A percentile compares a stretch with the other conserved stretches of the same genome.
Conservation (phyloP, 1,140 invertebrate genomes). For the Globodera ellingtonae region DNA sequence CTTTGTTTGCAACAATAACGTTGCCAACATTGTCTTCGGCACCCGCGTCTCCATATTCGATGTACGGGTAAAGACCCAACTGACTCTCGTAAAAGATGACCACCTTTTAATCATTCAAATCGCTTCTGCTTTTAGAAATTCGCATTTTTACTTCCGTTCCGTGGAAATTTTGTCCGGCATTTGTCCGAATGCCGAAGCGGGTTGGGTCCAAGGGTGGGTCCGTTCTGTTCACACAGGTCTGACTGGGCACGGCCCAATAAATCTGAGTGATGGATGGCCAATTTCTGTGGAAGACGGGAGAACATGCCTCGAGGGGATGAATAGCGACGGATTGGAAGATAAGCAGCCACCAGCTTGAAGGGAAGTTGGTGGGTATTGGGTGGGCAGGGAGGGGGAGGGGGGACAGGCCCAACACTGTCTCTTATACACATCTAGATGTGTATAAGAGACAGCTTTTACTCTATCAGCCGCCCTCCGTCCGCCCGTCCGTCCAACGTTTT, state of each 20-base stretch:
- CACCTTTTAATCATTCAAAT: background rate
- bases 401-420: background rate
- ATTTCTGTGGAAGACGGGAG: background rate
- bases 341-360: background rate
- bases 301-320: conserved; percentile 9
- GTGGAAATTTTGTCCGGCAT: conserved; percentile 41
- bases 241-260: conserved; percentile 40
- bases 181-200: conserved; percentile 38
- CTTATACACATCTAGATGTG: too few relatives aligned
- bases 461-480: too few relatives aligned
- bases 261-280: conserved; percentile 26
- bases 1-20: conserved; percentile 13
- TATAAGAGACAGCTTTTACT: too few relatives aligned
- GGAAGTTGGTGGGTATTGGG: background rate
- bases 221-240: conserved; percentile 25
- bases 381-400: background rate
- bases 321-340: background rate
- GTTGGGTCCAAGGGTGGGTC: conserved; percentile 29
- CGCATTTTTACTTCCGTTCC: conserved; percentile 28
- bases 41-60: conserved; percentile 6
- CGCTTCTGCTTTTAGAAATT: background rate
- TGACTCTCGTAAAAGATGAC: conserved; percentile 45
- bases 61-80: conserved; percentile 35
- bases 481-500: too few relatives aligned
- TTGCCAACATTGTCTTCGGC: background rate